These are phyloP conservation scores for Dichetophora obliterata DNA, from an alignment of 2,888 invertebrate species.

Conservation along the genomic window DNA sequence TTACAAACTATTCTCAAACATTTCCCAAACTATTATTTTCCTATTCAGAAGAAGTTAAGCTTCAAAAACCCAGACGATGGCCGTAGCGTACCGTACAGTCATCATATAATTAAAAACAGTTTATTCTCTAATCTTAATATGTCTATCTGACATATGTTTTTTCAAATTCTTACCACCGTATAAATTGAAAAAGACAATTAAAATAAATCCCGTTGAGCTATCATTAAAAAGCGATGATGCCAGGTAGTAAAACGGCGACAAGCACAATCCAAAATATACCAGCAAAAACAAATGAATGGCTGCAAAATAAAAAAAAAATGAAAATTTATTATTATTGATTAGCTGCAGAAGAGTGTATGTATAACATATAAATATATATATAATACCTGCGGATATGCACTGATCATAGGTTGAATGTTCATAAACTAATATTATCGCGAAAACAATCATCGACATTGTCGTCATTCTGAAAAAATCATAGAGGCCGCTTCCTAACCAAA, in stretches of 20 bases:
- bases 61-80: too few species aligned
- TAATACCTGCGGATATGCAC: slow-evolving; percentile 45
- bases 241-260: neutral
- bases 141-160: too few species aligned
- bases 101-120: too few species aligned
- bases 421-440: neutral
- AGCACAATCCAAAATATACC: neutral
- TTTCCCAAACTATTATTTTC: too few species aligned
- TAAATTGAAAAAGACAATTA: neutral
- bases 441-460: neutral
- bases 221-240: neutral
- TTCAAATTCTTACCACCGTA: slow-evolving; percentile 1
- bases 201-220: neutral
- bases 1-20: too few species aligned
- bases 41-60: too few species aligned
- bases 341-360: neutral
- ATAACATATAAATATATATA: too few species aligned
- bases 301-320: too few species aligned
- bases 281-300: neutral
- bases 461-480: neutral
- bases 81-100: too few species aligned
- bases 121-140: too few species aligned
- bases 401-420: slow-evolving; percentile 41
- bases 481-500: neutral
- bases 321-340: neutral